Percentiles rank a stretch among this genome's conserved stretches.
These are phyloP conservation scores for Apis dorsata DNA, from an alignment of 1,140 invertebrate genomes.

Conservation along the genomic window DNA sequence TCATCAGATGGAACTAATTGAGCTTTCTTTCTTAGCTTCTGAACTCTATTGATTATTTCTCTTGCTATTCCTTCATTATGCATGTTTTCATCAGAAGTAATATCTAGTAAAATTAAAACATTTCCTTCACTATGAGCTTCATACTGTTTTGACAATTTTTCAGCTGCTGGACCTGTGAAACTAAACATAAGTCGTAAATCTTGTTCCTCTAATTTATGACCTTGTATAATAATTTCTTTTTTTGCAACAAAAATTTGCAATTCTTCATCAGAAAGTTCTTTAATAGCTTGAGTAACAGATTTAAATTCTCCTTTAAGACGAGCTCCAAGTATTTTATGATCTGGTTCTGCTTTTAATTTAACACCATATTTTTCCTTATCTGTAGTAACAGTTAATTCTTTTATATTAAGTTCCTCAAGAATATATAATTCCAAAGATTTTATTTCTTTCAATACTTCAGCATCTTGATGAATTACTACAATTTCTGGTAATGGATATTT, in stretches of 20 bases:
- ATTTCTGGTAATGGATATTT: conserved; percentile 98
- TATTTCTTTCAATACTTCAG: conserved; percentile 89
- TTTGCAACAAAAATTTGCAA: conserved; percentile 88
- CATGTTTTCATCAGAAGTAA: conserved; percentile 92
- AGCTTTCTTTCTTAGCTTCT: conserved; percentile 98
- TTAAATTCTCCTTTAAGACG: conserved; percentile 95
- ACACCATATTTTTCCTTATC: conserved; percentile 98
- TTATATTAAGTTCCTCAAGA: conserved; percentile 96
- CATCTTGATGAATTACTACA: conserved; percentile 95
- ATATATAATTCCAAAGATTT: conserved; percentile 92
- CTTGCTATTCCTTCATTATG: conserved; percentile 94
- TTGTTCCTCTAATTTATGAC: conserved; percentile 88
- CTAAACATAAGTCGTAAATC: conserved; percentile 94
- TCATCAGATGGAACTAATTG: conserved; percentile 95
- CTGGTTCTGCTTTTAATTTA: conserved; percentile 94
- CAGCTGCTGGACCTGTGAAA: conserved; percentile 81
- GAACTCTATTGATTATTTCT: conserved; percentile 97
- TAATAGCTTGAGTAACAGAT: conserved; percentile 90
- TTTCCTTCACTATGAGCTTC: conserved; percentile 95
- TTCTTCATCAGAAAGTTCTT: conserved; percentile 89
- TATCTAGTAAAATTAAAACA: conserved; percentile 89
- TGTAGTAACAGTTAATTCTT: conserved; percentile 91
- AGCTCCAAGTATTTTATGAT: conserved; percentile 93
- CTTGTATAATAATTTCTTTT: conserved; percentile 87
- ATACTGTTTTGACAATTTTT: conserved; percentile 86